Base-by-base conservation (phyloP, 2,113 vertebrate species). In the Pachycephala philippinensis region DNA sequence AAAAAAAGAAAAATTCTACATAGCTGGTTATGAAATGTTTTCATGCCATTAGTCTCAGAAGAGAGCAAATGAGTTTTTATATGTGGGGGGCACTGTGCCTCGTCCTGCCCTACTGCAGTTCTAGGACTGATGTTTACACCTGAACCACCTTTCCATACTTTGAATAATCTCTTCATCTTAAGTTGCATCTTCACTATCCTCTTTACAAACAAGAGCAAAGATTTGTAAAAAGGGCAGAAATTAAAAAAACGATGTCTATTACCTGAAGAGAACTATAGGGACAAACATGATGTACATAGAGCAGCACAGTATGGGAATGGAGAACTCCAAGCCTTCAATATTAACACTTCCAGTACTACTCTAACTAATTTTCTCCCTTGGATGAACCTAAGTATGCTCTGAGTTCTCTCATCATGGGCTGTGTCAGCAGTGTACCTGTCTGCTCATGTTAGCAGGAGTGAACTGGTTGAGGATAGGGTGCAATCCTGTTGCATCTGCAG, bases 391-490 rank as follows among this genome's bases (percentile, higher is more conserved):
- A 31, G 11, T 6, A 47, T 3, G 3, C 5, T 42, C 22, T 31
- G 13, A 14, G 19, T 13, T 35, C 28, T 66, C n/a, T 68, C 40
- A 22, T 11, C 28, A 49, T 22, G 60, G 44, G 30, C 7, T 13
- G 13, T 28, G 10, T 23, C n/a, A 61, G 54, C 33, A 26, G 14
- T 8, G 22, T 97, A 99, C 99, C 99, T 99, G 99, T 95, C 98
- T 99, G 94, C 99, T 99, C 96, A 99, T 59, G 44, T 99, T 99
- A 72, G 99, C 98, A 3, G 99, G 99, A 13, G 98, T 98, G 14
- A 99, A 98, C 84, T 98, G 98, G 96, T 99, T 99, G 39, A 99
- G 96, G 92, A 99, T 98, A 50, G 99, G 99, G 89, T 98, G 96
- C 54, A 99, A 95, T 47, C 99, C 99, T 16, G 98, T 99, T 4